Evolutionary conservation across 2,113 vertebrate genomes (phyloP).

Genomic region (Nesoenas mayeri): DNA sequence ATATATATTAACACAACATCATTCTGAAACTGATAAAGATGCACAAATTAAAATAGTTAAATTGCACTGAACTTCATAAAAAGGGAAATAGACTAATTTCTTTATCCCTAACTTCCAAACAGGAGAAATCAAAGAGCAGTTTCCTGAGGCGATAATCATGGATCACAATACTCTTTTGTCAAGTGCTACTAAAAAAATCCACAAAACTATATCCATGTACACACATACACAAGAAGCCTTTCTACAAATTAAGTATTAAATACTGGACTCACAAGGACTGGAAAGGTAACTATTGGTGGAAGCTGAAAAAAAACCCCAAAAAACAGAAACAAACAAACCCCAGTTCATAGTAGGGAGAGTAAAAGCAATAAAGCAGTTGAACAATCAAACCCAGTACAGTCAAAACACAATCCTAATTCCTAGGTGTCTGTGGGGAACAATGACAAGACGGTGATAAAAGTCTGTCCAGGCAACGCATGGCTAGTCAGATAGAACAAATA

Average conservation of each 20-base stretch:
- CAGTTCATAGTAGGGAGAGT: accelerated
- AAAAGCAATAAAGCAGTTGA: neutral
- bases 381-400: neutral
- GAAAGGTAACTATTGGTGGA: neutral
- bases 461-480: neutral
- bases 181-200: neutral
- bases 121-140: accelerated
- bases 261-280: neutral
- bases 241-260: neutral
- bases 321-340: too few species aligned
- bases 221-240: neutral
- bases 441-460: neutral
- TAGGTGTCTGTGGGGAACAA: neutral
- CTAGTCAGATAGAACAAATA: neutral
- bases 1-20: neutral
- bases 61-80: neutral
- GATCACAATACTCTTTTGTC: neutral
- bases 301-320: neutral
- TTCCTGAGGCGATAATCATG: neutral
- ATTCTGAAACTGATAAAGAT: neutral
- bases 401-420: neutral
- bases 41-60: neutral
- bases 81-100: accelerated
- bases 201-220: neutral
- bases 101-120: neutral